phyloP scores from a whole-genome alignment of 64 coral and sea anemone species.

The Montipora capricornis region DNA sequence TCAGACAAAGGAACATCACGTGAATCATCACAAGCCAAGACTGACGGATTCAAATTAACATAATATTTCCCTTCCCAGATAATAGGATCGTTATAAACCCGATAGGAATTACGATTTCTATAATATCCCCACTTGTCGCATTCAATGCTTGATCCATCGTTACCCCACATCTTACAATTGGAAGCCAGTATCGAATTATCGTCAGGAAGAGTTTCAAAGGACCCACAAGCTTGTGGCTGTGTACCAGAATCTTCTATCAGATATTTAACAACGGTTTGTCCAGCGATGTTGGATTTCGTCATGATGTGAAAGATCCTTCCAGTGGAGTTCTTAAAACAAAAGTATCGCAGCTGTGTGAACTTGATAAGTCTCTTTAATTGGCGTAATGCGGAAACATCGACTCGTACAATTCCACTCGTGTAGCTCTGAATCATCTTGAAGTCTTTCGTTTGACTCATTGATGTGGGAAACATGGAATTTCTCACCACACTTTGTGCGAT shows the following conservation, averaged over 20 bases:
- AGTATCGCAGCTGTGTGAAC: slow-evolving; percentile 64
- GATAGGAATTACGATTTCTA: slow-evolving; percentile 18
- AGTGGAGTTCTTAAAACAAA: slow-evolving; percentile 62
- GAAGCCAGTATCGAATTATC: slow-evolving; percentile 61
- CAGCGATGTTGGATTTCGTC: slow-evolving; percentile 46
- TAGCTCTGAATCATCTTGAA: slow-evolving; percentile 63
- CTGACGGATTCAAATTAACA: slow-evolving; percentile 16
- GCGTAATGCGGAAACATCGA: slow-evolving; percentile 26
- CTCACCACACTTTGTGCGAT: slow-evolving; percentile 55
- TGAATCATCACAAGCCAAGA: slow-evolving; percentile 41
- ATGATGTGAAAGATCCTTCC: slow-evolving; percentile 82
- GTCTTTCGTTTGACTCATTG: slow-evolving; percentile 18
- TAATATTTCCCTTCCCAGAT: slow-evolving; percentile 57
- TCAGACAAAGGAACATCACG: background rate
- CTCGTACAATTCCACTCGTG: slow-evolving; percentile 38
- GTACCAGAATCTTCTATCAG: background rate
- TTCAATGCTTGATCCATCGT: background rate
- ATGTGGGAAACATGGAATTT: background rate
- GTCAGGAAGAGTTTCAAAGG: slow-evolving; percentile 47
- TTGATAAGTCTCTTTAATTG: slow-evolving; percentile 48
- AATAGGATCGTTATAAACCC: slow-evolving; percentile 60
- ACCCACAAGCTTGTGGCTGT: slow-evolving; percentile 59
- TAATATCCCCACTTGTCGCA: slow-evolving; percentile 54
- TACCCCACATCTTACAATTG: slow-evolving; percentile 71
- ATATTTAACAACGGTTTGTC: slow-evolving; percentile 38